phyloP scores from a whole-genome alignment of 2,888 invertebrate genomes.

The Eristalinus aeneus region DNA sequence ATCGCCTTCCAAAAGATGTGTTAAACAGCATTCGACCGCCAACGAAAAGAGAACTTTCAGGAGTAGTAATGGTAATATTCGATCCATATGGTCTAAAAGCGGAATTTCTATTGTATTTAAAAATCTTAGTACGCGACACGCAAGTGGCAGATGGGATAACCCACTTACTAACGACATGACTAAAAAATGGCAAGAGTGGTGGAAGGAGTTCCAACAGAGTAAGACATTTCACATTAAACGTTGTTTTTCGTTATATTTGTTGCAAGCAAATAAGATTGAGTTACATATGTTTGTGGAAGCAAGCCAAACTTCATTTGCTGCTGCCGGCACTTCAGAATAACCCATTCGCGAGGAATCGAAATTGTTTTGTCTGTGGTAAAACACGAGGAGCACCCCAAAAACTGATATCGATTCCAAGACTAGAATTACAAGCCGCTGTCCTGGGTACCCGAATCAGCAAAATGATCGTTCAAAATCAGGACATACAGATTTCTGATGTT shows the following conservation, averaged over 20 bases:
- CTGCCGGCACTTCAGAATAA: too few relatives aligned
- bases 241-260: slow-evolving; percentile 9
- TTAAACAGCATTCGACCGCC: slow-evolving; percentile 6
- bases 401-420: slow-evolving; percentile 33
- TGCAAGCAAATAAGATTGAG: neutral
- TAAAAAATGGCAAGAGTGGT: neutral
- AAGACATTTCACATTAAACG: neutral
- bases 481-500: slow-evolving; percentile 10
- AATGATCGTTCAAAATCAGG: slow-evolving; percentile 22
- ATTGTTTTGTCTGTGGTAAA: too few relatives aligned
- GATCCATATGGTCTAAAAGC: slow-evolving; percentile 28
- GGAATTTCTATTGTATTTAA: slow-evolving; percentile 20
- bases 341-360: too few relatives aligned
- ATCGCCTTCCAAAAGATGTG: slow-evolving; percentile 9
- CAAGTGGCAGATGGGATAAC: neutral
- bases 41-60: slow-evolving; percentile 39
- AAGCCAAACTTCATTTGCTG: too few relatives aligned
- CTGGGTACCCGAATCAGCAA: slow-evolving; percentile 45
- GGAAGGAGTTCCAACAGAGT: neutral
- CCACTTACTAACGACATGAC: neutral
- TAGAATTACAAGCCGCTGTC: slow-evolving; percentile 59
- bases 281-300: neutral
- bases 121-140: neutral
- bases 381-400: neutral
- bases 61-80: slow-evolving; percentile 16